These are phyloP conservation scores for Xylota sylvarum DNA, from an alignment of 2,888 invertebrate species.

Conservation along the genomic window DNA sequence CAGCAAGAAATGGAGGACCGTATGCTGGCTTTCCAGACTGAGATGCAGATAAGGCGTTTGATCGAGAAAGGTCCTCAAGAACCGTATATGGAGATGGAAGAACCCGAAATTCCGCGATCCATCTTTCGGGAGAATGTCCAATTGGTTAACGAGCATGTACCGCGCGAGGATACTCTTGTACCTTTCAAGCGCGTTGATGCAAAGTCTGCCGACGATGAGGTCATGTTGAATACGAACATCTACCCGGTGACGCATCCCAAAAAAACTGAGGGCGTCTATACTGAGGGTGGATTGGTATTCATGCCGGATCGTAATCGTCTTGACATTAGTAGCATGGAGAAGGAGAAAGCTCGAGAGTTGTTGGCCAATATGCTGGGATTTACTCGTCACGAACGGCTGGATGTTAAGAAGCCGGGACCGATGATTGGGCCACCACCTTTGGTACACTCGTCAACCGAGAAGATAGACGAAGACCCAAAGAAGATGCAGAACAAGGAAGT, in stretches of 20 bases:
- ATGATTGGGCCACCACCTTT: constrained; percentile 85
- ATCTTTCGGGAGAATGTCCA: constrained; percentile 40
- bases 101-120: not conserved
- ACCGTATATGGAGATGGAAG: not conserved
- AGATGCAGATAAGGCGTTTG: constrained; percentile 24
- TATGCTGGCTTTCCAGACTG: constrained; percentile 28
- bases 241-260: constrained; percentile 78
- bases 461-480: constrained; percentile 65
- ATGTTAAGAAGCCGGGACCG: constrained; percentile 98
- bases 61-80: not conserved
- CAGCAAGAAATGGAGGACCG: constrained; percentile 37
- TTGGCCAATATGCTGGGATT: constrained; percentile 91
- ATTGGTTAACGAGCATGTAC: constrained; percentile 13
- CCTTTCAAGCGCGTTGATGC: constrained; percentile 81
- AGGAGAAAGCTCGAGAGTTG: constrained; percentile 86
- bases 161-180: constrained; percentile 78
- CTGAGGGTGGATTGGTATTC: constrained; percentile 88
- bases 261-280: constrained; percentile 85
- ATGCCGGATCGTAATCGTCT: constrained; percentile 82
- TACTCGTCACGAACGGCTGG: constrained; percentile 94
- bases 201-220: constrained; percentile 81
- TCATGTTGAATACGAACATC: constrained; percentile 82
- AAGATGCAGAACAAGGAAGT: constrained; percentile 82
- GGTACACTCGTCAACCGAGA: constrained; percentile 77
- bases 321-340: constrained; percentile 80